A percentile compares a stretch with the other conserved stretches of the same genome.
Evolutionary conservation across 1,140 invertebrate genomes (phyloP).

Genomic region (Cyclargus thomasi): DNA sequence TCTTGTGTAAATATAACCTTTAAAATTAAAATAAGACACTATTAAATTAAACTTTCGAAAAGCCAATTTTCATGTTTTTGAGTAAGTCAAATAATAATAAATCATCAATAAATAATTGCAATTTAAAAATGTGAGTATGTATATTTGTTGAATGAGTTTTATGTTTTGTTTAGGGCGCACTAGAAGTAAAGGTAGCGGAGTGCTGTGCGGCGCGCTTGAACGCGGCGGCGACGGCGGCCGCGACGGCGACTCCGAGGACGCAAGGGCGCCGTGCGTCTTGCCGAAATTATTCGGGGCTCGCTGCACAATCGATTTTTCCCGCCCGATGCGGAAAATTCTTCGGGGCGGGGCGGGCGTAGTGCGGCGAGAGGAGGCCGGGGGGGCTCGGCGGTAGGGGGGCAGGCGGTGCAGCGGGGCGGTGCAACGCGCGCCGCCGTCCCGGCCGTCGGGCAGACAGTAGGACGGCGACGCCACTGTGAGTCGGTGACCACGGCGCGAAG

Average conservation of each 20-base stretch:
- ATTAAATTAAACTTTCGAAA: too few relatives aligned
- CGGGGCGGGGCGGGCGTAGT: slow-evolving; percentile 59
- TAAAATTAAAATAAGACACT: too few relatives aligned
- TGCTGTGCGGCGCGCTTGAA: slow-evolving; percentile 44
- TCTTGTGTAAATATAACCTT: too few relatives aligned
- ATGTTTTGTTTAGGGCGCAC: not conserved
- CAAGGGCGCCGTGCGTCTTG: slow-evolving; percentile 71
- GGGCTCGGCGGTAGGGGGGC: slow-evolving; percentile 50
- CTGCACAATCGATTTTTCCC: slow-evolving; percentile 72
- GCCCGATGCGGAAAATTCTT: slow-evolving; percentile 71
- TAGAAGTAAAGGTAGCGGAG: not conserved
- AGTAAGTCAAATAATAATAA: too few relatives aligned
- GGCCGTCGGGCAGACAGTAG: slow-evolving; percentile 67
- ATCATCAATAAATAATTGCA: too few relatives aligned
- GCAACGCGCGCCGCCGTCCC: slow-evolving; percentile 64
- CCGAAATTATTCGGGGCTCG: slow-evolving; percentile 70
- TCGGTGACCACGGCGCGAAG: slow-evolving; percentile 66
- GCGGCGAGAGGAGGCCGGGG: slow-evolving; percentile 41
- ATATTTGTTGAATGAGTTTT: not conserved
- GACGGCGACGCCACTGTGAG: slow-evolving; percentile 69
- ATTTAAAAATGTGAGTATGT: too few relatives aligned
- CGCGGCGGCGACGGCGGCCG: slow-evolving; percentile 33
- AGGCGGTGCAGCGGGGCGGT: slow-evolving; percentile 68
- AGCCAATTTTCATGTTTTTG: too few relatives aligned
- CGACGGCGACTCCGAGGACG: slow-evolving; percentile 42